A percentile compares a stretch with the other conserved stretches of the same genome.
phyloP scores from a whole-genome alignment of 92 coral and sea anemone species.

The Umimayanthus chanpuru region DNA sequence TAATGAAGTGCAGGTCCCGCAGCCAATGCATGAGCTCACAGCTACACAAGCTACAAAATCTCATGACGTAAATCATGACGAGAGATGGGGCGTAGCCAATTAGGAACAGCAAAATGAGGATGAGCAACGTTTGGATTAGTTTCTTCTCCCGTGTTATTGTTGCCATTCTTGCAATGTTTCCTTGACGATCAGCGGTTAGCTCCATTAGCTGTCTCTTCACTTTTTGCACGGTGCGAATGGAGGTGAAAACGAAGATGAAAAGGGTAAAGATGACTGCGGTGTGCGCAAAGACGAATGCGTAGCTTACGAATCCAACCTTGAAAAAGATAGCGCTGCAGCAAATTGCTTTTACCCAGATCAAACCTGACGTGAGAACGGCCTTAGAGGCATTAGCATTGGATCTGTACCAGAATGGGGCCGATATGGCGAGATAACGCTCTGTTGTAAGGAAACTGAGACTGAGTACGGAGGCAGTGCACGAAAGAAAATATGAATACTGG shows the following conservation, averaged over 20 bases:
- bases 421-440: conserved; percentile 40
- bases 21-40: conserved; percentile 28
- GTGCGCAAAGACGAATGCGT: conserved; percentile 37
- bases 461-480: conserved; percentile 38
- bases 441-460: conserved; percentile 25
- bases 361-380: conserved; percentile 3
- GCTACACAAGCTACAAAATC: conserved; percentile 26
- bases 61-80: conserved; percentile 35
- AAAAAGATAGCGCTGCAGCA: conserved; percentile 20
- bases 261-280: conserved; percentile 36
- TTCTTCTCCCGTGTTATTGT: conserved; percentile 10
- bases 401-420: conserved; percentile 37
- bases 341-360: conserved; percentile 1
- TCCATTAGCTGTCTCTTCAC: neutral
- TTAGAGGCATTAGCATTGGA: conserved; percentile 5
- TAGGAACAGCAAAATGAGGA: conserved; percentile 26
- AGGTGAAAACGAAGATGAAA: conserved; percentile 22
- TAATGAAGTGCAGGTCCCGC: conserved; percentile 32
- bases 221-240: conserved; percentile 39
- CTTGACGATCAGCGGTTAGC: neutral
- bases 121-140: conserved; percentile 18
- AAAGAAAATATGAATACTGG: conserved; percentile 32
- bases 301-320: conserved; percentile 26
- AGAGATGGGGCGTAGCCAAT: conserved; percentile 34
- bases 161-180: neutral